phyloP scores from a whole-genome alignment of 1,140 invertebrate genomes.

The Lineus longissimus region DNA sequence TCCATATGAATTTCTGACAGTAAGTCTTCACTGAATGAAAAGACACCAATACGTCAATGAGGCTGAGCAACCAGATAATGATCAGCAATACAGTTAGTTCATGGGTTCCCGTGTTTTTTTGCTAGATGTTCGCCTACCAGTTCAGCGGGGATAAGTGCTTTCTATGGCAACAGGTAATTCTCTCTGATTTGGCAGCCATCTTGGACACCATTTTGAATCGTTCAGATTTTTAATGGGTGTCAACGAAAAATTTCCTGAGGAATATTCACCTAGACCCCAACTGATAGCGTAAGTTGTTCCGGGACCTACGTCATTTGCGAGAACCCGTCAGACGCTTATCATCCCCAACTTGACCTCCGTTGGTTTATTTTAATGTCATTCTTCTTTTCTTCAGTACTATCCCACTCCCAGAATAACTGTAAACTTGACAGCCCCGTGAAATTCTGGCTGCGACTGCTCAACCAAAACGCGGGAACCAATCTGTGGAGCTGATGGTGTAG shows the following conservation, averaged over 20 bases:
- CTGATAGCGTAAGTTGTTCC: too few species aligned
- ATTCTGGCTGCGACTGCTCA: background rate
- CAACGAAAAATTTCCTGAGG: background rate
- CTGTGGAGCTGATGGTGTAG: background rate
- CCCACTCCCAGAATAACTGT: background rate
- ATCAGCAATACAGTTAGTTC: too few species aligned
- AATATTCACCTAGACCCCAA: background rate
- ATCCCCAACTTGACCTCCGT: too few species aligned
- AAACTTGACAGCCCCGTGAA: background rate
- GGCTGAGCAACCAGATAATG: too few species aligned
- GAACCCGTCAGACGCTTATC: too few species aligned
- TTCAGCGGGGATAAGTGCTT: background rate
- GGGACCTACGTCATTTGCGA: too few species aligned
- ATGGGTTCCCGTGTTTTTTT: too few species aligned
- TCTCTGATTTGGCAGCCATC: background rate
- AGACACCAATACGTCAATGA: too few species aligned
- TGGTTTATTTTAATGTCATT: too few species aligned
- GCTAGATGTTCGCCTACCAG: background rate
- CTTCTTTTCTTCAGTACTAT: background rate
- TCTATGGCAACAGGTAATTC: background rate
- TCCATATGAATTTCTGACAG: too few species aligned
- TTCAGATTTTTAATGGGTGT: background rate
- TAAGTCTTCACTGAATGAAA: too few species aligned
- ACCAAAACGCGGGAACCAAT: background rate
- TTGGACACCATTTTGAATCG: background rate